Evolutionary conservation across 2,113 vertebrate species (phyloP), one percentile per base, ranked within the genome.

Genomic region (Phainopepla nitens): DNA sequence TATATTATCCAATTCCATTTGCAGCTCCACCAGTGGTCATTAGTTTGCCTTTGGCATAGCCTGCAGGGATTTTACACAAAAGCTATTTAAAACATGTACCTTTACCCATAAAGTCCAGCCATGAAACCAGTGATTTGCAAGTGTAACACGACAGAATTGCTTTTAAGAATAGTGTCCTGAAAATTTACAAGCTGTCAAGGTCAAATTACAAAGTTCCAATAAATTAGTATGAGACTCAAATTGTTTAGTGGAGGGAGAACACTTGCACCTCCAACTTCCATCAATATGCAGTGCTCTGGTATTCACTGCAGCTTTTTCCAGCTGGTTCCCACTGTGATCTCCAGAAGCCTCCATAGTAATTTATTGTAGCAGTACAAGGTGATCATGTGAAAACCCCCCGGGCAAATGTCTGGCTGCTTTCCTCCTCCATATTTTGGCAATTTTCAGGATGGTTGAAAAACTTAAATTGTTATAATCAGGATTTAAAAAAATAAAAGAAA

Each of bases 1-100:
- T 94, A 83, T 53, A 94, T 90, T 86, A 90, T 28, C 56, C 44
- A 73, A 39, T 75, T 95, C 66, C 60, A 86, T 95, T 94, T 90
- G 68, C 75, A 81, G 51, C 68, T 81, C 84, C 79, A 86, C 68
- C 44, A 35, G 35, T 29, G 62, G 58, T 83, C 88, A 75, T 93
- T 92, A 94, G 87, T 89, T 92, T 93, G 64, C 72, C 35, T 92
- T 83, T 66, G 82, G 84, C 75, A 81, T 36, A 70, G 13, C 36
- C 58, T 56, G 17, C 41, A 68, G 68, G 71, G 81, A 86, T 95
- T 93, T 94, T 76, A 85, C 53, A 90, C 29, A 73, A 66, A 68
- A 91, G 29, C 58, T 70, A 6, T 82, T 95, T 88, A 81, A 86
- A 94, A 88, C 21, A 28, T 50, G 24, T 10, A 66, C 39, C n/a